Base-by-base conservation (phyloP, 2,888 invertebrate genomes). In the Polyommatus iphigenia region DNA sequence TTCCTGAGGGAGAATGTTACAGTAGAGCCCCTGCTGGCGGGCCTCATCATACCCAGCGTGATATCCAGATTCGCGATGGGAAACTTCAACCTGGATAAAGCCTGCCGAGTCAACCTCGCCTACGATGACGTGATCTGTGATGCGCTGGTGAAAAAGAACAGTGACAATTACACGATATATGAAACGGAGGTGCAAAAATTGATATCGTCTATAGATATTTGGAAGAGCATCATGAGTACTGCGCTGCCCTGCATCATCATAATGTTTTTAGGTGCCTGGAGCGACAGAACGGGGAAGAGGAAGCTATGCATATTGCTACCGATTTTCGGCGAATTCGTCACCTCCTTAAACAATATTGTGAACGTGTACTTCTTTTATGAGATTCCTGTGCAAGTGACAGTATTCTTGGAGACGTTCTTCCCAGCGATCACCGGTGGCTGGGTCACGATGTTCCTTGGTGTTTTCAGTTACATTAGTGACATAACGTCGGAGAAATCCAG, bases 11-110 rank as follows among this genome's bases (percentile, higher is more conserved):
- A 88, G 3, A 96, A 96, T 85, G 96, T 96, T 79, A 96, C 96
- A 0, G 96, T 97, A 2, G 97, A 97, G 85, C 97, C 96, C 0
- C 94, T 96, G 91, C 87, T 97, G 41, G 96, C 96, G 0, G 96
- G 96, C 73, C 95, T 96, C 84, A 96, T 97, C 18, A 95, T 96
- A 87, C 96, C 96, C 24, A 95, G 95, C 86, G 93, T 95, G 0
- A 90, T 95, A 78, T 96, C 97, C 2, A 95, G 96, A 78, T 91
- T 97, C 83, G 97, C 97, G 20, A 97, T 93, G 93, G 83, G 85
- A 20, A 93, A 93, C 85, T 87, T 93, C 5, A 93, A 93, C 84
- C 84, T 93, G 80, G 93, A 93, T 78, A 93, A 93, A 83, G 93
- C 93, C 0, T 93, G 93, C 81, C 85, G 92, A 81, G 93, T 93